Conservation (phyloP, 2,888 invertebrate genomes). For the Amiota communis region DNA sequence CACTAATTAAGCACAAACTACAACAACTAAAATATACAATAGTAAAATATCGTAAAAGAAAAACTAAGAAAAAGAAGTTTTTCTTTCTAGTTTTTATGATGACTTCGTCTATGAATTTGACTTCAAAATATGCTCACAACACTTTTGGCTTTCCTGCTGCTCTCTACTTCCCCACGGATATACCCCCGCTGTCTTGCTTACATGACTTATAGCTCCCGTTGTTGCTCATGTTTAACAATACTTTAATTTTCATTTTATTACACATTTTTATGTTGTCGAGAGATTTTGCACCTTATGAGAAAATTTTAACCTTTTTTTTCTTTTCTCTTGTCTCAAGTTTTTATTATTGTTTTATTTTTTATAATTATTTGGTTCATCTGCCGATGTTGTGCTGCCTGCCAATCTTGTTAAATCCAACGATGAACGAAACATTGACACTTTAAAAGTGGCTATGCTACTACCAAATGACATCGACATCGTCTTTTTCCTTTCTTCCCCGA, state of each 20-base stretch:
- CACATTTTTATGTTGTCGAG: constrained; percentile 58
- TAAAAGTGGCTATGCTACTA: constrained; percentile 46
- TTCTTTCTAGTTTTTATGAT: constrained; percentile 5
- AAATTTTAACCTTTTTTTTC: constrained; percentile 49
- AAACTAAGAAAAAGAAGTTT: background rate
- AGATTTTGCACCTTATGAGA: constrained; percentile 68
- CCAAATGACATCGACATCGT: constrained; percentile 12
- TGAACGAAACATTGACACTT: constrained; percentile 59
- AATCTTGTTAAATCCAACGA: constrained; percentile 42
- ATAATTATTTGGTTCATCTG: background rate
- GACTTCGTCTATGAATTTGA: constrained; percentile 3
- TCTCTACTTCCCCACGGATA: background rate
- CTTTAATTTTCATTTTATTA: constrained; percentile 47
- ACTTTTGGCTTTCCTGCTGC: background rate
- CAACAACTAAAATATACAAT: background rate
- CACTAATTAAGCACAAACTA: constrained; percentile 22
- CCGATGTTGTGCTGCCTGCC: constrained; percentile 11
- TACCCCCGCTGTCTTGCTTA: background rate
- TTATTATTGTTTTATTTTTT: constrained; percentile 1
- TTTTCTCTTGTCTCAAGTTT: background rate
- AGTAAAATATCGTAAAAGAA: background rate
- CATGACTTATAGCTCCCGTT: constrained; percentile 29
- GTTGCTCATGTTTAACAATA: constrained; percentile 47
- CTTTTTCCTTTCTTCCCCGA: constrained; percentile 44
- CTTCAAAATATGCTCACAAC: background rate